A percentile compares a stretch with the other conserved stretches of the same genome.
Evolutionary conservation across 2,113 vertebrate genomes (phyloP).

Genomic region (Isichthys henryi): DNA sequence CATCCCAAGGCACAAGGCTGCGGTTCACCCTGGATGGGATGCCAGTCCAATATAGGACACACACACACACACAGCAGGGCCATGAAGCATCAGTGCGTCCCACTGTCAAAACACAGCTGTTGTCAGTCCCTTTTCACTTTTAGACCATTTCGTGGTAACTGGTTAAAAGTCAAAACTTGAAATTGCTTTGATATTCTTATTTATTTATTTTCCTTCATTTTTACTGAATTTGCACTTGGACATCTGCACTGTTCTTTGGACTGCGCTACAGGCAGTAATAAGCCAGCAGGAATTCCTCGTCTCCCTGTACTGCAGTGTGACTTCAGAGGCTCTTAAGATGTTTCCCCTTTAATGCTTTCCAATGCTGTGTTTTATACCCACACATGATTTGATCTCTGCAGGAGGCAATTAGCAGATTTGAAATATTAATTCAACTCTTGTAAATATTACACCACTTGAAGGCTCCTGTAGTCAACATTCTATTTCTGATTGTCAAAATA

Average conservation of each 20-base stretch:
- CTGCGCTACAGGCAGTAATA: neutral
- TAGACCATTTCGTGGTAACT: neutral
- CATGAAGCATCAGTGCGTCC: neutral
- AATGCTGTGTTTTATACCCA: neutral
- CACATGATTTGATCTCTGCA: constrained; percentile 10
- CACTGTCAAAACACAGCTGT: neutral
- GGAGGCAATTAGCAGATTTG: neutral
- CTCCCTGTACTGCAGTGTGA: neutral
- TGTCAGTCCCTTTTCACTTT: neutral
- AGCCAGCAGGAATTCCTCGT: neutral
- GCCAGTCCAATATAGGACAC: neutral
- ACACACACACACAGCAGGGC: neutral
- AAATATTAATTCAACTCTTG: constrained; percentile 3
- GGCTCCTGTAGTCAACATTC: neutral
- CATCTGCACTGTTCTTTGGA: neutral
- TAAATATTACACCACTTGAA: constrained; percentile 11
- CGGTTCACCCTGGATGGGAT: neutral
- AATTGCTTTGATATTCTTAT: neutral
- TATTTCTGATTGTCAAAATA: neutral
- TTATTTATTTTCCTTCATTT: neutral
- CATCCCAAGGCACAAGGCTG: neutral
- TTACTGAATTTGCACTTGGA: neutral
- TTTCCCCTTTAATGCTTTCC: neutral
- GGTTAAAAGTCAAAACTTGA: neutral
- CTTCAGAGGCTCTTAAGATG: neutral